These are phyloP conservation scores for Mugil cephalus DNA, from an alignment of 2,113 vertebrate species.

Conservation along the genomic window DNA sequence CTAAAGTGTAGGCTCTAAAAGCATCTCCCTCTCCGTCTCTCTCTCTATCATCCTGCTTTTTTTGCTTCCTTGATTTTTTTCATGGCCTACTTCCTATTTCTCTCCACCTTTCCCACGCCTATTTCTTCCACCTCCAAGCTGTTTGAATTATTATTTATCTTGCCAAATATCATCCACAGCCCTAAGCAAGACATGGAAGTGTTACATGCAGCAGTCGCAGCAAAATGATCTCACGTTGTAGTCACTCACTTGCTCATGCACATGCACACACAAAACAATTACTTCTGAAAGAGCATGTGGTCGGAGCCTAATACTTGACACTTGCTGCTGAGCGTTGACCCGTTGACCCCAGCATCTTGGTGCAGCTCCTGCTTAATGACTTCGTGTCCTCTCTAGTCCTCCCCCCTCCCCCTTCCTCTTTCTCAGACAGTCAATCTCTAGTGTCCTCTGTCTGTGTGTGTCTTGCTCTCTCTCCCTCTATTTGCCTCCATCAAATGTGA, in stretches of 20 bases:
- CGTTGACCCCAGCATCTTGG: constrained; percentile 47
- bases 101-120: background rate
- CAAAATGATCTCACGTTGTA: constrained; percentile 39
- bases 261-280: constrained; percentile 55
- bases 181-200: constrained; percentile 17
- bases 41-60: background rate
- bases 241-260: background rate
- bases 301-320: constrained; percentile 60
- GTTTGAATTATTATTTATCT: constrained; percentile 17
- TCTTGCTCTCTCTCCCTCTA: background rate
- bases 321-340: constrained; percentile 65
- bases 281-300: constrained; percentile 39
- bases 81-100: background rate
- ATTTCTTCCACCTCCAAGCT: constrained; percentile 18
- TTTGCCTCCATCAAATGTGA: constrained; percentile 23
- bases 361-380: constrained; percentile 65
- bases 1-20: constrained; percentile 64
- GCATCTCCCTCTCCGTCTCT: constrained; percentile 19
- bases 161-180: constrained; percentile 29
- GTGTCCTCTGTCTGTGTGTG: background rate
- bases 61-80: background rate
- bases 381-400: constrained; percentile 35
- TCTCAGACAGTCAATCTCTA: constrained; percentile 23
- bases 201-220: constrained; percentile 2
- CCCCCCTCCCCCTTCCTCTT: constrained; percentile 4